Base-by-base conservation (phyloP, 2,888 invertebrate species). In the Habroteleia sp. region DNA sequence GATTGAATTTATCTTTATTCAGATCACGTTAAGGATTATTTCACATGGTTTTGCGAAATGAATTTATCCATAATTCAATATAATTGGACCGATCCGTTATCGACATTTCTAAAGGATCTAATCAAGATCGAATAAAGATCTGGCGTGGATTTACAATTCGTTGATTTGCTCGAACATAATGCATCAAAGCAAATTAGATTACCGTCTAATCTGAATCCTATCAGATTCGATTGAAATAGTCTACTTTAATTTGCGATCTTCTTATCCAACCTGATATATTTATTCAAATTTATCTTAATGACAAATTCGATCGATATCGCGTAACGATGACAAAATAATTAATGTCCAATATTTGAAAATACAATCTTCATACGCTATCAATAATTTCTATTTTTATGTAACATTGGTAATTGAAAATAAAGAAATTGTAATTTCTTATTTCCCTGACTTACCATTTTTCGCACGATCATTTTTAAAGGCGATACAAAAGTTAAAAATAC, bases 41-140 rank as follows among this genome's bases (percentile, higher is more conserved):
- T 46, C 27, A n/a, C 7, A 48, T 23, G 2, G 29, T 17, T 42
- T 63, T 63, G 17, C 33, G 50, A 50, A 50, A 63, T 27, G 8
- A 46, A 46, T 50, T 13, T 29, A 46, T 62, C 48, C 39, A 46
- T 48, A 39, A 46, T 39, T 48, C 23, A 39, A 37, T 31, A 6
- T 39, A 62, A 46, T 33, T 63, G 20, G 23, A 25, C 6, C 48
- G 39, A 14, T 41, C 48, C 17, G 4, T 13, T 52, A 33, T 37
- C 16, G 35, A 16, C 13, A 10, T 52, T 14, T 35, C 5, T 17
- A 17, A 25, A 62, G 27, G 11, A 29, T 37, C 0, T 60, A 29
- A 37, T 37, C 17, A 20, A 41, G 14, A 25, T 41, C 11, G 7
- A 39, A 16, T 8, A 1, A n/a, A 20, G 10, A 33, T 20, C 20